Conservation (phyloP, 2,797 vertebrate species). For the Schizopygopsis malacanthus region DNA sequence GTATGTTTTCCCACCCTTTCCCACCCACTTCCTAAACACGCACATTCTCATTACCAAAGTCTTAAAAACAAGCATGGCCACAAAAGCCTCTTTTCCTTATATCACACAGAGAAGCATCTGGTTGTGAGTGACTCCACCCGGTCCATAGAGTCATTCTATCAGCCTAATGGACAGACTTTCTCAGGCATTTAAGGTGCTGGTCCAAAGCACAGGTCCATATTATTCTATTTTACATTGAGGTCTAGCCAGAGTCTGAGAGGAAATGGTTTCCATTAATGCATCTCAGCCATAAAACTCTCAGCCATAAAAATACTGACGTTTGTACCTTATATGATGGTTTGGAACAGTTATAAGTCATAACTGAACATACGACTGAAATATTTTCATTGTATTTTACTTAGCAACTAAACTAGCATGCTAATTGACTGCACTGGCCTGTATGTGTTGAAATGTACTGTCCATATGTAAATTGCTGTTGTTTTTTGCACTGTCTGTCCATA, state of each 20-base stretch:
- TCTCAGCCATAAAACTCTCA: background rate
- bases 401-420: background rate
- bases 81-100: background rate
- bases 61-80: constrained; percentile 31
- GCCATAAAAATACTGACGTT: background rate
- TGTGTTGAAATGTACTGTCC: constrained; percentile 20
- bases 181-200: background rate
- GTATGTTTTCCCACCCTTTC: constrained; percentile 33
- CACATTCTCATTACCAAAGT: constrained; percentile 15
- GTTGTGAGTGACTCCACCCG: background rate
- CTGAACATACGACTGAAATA: constrained; percentile 11
- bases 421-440: background rate
- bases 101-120: constrained; percentile 35
- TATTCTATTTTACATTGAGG: constrained; percentile 15
- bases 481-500: no score
- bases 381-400: background rate
- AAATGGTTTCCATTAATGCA: constrained; percentile 38
- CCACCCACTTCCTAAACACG: constrained; percentile 15
- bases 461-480: no score
- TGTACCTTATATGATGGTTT: background rate
- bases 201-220: background rate
- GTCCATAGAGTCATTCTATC: constrained; percentile 7
- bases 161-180: constrained; percentile 19
- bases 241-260: background rate
- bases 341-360: background rate